Percentiles rank a stretch among this genome's conserved stretches.
Conservation (phyloP, 2,888 invertebrate species). For the Patella ulyssiponensis region DNA sequence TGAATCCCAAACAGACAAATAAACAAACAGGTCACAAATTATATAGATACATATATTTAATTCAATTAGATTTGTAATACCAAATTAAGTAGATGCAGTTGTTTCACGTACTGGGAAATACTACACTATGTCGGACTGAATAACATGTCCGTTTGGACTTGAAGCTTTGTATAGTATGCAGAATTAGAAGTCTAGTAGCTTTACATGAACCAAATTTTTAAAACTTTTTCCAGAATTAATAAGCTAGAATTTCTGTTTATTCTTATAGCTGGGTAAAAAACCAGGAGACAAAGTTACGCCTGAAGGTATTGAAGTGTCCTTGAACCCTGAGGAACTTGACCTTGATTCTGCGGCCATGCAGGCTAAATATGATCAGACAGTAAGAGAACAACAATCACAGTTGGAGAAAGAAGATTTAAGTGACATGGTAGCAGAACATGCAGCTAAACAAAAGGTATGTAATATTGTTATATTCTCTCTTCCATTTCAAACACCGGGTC, state of each 20-base stretch:
- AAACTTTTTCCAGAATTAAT: background rate
- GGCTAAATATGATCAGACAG: constrained; percentile 91
- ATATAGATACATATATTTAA: no score
- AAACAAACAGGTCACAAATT: no score
- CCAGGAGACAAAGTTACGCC: constrained; percentile 60
- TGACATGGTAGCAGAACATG: constrained; percentile 98
- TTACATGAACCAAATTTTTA: background rate
- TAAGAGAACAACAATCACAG: constrained; percentile 91
- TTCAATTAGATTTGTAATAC: no score
- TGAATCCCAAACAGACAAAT: no score
- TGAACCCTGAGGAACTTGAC: constrained; percentile 97
- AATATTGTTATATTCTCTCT: no score
- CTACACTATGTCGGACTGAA: no score
- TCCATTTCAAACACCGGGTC: no score
- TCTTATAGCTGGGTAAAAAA: constrained; percentile 46
- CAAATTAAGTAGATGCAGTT: no score
- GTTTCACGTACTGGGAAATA: no score
- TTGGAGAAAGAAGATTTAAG: constrained; percentile 94
- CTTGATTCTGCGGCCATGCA: constrained; percentile 94
- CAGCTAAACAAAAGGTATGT: constrained; percentile 91
- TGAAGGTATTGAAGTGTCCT: constrained; percentile 86
- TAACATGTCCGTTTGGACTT: background rate
- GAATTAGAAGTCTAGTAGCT: background rate
- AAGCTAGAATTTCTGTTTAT: background rate
- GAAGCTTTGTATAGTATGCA: background rate